Conservation (phyloP, 2,797 vertebrate genomes). For the Anguilla marmorata region DNA sequence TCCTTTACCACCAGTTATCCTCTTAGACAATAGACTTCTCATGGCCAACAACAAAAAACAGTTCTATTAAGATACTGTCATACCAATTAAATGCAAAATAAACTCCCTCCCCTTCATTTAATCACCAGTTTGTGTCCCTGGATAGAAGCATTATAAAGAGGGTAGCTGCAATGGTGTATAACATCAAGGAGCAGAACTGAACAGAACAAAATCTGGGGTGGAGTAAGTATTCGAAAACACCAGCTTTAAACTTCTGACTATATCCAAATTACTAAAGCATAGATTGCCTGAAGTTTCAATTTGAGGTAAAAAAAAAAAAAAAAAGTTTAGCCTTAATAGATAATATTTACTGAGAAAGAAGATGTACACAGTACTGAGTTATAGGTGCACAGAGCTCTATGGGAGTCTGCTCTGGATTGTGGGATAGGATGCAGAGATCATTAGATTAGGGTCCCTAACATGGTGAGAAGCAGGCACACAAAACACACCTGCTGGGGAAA, state of each 20-base stretch:
- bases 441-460: constrained; percentile 1
- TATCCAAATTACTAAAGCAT: not conserved
- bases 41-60: not conserved
- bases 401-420: not conserved
- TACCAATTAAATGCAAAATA: not conserved
- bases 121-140: not conserved
- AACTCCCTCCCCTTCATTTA: constrained; percentile 5
- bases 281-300: not conserved
- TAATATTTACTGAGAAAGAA: not conserved
- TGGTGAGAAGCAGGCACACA: not conserved
- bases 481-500: not conserved
- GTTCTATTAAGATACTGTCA: not conserved
- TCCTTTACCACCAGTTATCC: not conserved
- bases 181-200: not conserved
- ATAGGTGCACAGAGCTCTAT: not conserved
- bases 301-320: not conserved
- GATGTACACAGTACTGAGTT: not conserved
- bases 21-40: not conserved
- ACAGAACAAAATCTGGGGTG: not conserved
- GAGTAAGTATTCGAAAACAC: not conserved
- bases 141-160: not conserved
- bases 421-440: not conserved
- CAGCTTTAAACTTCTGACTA: not conserved
- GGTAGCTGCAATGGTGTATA: not conserved
- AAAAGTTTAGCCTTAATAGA: not conserved